Conservation (phyloP, 2,113 vertebrate genomes). For the Indri indri region DNA sequence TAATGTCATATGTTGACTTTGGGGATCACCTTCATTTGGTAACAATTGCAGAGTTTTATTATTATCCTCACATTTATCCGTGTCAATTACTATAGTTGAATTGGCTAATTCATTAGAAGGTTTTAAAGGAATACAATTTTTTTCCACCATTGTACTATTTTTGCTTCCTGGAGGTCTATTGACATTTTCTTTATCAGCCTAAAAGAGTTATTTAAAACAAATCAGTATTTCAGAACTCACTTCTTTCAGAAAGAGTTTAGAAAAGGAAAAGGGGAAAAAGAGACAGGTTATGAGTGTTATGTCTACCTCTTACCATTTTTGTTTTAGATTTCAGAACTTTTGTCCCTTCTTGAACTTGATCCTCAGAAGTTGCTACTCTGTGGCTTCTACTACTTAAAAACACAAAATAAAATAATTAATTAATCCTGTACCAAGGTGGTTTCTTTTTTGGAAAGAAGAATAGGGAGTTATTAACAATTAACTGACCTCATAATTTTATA, state of each 20-base stretch:
- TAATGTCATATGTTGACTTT: conserved; percentile 74
- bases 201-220: conserved; percentile 67
- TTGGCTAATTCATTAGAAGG: conserved; percentile 54
- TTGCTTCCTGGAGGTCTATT: conserved; percentile 33
- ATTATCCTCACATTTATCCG: conserved; percentile 16
- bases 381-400: conserved; percentile 53
- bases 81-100: neutral
- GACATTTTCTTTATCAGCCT: conserved; percentile 85
- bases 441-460: neutral
- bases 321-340: conserved; percentile 57
- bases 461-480: neutral
- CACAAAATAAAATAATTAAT: neutral
- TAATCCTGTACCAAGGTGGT: neutral
- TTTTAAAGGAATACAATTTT: conserved; percentile 62
- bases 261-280: neutral
- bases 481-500: neutral
- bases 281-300: neutral
- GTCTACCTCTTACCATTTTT: conserved; percentile 80
- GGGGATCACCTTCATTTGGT: conserved; percentile 64
- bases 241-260: neutral
- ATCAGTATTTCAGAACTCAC: conserved; percentile 44
- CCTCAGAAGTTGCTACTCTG: conserved; percentile 65
- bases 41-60: conserved; percentile 24
- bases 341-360: conserved; percentile 59
- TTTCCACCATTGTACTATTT: conserved; percentile 32